Base-by-base conservation (phyloP, 92 coral and sea anemone species). In the Paramuricea clavata region DNA sequence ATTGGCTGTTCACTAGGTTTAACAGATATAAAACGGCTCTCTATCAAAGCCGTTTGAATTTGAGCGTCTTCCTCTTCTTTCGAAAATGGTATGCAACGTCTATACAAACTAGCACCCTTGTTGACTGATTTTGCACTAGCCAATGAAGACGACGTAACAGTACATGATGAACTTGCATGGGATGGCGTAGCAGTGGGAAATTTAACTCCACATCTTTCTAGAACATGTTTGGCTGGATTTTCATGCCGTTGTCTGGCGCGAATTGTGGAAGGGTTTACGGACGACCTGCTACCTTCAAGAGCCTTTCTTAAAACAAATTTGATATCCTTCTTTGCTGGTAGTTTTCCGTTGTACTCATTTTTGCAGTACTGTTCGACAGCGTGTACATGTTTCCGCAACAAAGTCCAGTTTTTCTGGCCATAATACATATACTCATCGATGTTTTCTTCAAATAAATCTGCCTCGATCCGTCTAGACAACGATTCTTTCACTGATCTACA, bases 371-470 rank as follows among this genome's bases (percentile, higher is more conserved):
- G 41, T 74, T 67, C 72, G 61, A 15, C 88, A 73, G 17, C 78
- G 31, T 32, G 87, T 73, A 49, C 87, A 34, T 83, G 87, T 70
- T 83, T 83, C 47, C 87, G 73, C 39, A 83, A 54, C 22, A 83
- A 59, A 23, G 82, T 44, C 78, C 81, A 83, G 12, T 83, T 83
- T 83, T 83, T 83, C 3, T 41, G 62, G 31, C 87, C 81, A 19
- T 83, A 69, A 8, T 42, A 28, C 52, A 83, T 49, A 41, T 83
- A 70, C 12, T 69, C 87, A 65, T 69, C 78, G 36, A 32, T 83
- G 56, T 69, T 69, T 54, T 16, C 76, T 7, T 83, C 28, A 44
- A 83, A 69, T 25, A 77, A 68, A 30, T 68, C 78, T 49, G 62
- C 49, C 72, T 69, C 81, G 9, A 69, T 83, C 39, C 49, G 30